Conservation (phyloP, 2,888 invertebrate genomes). For the Diaphora mendica region DNA sequence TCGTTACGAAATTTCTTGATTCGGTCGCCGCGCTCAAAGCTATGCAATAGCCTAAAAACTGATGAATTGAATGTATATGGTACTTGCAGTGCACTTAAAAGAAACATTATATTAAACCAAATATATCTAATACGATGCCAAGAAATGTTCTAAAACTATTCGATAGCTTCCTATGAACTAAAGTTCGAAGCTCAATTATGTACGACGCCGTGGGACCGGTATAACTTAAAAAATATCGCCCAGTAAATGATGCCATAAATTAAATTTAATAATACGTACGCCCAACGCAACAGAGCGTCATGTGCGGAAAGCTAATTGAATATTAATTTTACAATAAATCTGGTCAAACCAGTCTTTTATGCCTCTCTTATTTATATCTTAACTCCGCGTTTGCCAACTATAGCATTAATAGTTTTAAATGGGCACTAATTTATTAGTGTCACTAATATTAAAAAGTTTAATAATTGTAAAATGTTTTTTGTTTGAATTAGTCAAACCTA, state of each 20-base stretch:
- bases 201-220: conserved; percentile 72
- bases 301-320: conserved; percentile 87
- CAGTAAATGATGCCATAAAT: conserved; percentile 85
- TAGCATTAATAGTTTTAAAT: conserved; percentile 59
- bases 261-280: conserved; percentile 84
- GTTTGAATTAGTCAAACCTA: conserved; percentile 58
- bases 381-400: conserved; percentile 65
- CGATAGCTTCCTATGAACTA: conserved; percentile 58
- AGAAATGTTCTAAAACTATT: conserved; percentile 25
- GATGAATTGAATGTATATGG: neutral
- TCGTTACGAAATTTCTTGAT: too few species aligned
- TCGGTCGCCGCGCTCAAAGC: too few species aligned
- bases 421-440: conserved; percentile 59
- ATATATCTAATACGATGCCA: conserved; percentile 6
- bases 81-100: too few species aligned
- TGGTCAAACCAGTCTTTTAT: conserved; percentile 74
- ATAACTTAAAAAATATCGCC: conserved; percentile 84
- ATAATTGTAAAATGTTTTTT: conserved; percentile 44
- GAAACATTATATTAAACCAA: conserved; percentile 13
- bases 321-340: conserved; percentile 86
- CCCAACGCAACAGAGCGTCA: conserved; percentile 79
- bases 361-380: conserved; percentile 78
- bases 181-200: conserved; percentile 74
- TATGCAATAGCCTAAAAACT: too few species aligned
- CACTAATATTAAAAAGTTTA: conserved; percentile 42